Evolutionary conservation across 2,797 vertebrate species (phyloP).

Genomic region (Corythornis leucogaster): DNA sequence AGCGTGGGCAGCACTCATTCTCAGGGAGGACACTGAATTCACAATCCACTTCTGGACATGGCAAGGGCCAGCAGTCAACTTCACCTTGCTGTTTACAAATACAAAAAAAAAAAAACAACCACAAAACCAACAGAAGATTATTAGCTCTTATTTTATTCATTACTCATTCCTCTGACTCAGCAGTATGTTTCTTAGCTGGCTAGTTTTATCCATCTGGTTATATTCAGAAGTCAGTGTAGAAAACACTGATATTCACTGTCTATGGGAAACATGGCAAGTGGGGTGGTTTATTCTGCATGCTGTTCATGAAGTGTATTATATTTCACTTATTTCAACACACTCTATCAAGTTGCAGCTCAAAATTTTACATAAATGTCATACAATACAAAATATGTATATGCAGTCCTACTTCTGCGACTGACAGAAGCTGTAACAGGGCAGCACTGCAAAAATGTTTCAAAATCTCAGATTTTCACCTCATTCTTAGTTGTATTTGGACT

Average conservation of each 20-base stretch:
- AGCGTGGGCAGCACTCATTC: conserved; percentile 93
- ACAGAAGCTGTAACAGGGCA: neutral
- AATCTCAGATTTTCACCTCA: neutral
- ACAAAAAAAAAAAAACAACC: neutral
- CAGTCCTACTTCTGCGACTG: neutral
- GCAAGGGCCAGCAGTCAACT: conserved; percentile 97
- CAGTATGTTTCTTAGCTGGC: neutral
- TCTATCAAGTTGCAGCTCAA: neutral
- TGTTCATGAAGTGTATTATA: neutral
- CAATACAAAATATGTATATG: neutral
- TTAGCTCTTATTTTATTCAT: neutral
- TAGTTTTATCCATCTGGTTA: neutral
- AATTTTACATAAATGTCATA: neutral
- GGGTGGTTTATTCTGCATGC: neutral
- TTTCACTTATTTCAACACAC: neutral
- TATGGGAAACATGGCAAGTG: neutral
- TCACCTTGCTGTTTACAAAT: conserved; percentile 88
- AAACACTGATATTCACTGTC: neutral
- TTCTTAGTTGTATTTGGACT: neutral
- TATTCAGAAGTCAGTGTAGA: neutral
- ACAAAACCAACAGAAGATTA: neutral
- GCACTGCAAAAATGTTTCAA: neutral
- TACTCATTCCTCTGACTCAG: neutral
- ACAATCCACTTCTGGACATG: conserved; percentile 92
- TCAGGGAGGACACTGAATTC: conserved; percentile 94